phyloP scores from a whole-genome alignment of 2,888 invertebrate genomes.

The Sinelater perroti region DNA sequence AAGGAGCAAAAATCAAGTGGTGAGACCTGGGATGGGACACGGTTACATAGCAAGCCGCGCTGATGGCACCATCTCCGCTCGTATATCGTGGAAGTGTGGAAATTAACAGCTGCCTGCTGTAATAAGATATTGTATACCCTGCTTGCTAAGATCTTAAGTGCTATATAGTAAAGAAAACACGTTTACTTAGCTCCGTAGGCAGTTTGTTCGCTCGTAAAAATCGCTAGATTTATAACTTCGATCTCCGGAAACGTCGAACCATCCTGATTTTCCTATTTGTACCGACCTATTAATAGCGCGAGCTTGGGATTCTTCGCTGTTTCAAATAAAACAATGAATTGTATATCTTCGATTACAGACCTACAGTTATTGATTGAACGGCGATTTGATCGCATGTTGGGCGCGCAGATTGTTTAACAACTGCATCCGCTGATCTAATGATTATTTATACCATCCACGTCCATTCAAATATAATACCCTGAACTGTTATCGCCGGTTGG shows the following conservation, averaged over 20 bases:
- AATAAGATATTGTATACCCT: conserved; percentile 54
- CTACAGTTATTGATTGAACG: conserved; percentile 2
- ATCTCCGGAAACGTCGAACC: conserved; percentile 22
- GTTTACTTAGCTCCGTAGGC: conserved; percentile 50
- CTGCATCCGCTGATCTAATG: background rate
- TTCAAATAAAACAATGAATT: conserved; percentile 4
- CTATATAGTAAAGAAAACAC: conserved; percentile 46
- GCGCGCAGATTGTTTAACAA: too few species aligned
- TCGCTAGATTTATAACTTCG: conserved; percentile 18
- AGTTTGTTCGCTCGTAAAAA: conserved; percentile 39
- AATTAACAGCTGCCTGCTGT: conserved; percentile 54
- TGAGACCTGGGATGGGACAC: conserved; percentile 23
- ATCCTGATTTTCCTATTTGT: conserved; percentile 17
- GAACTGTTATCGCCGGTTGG: too few species aligned
- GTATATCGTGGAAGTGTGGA: conserved; percentile 50
- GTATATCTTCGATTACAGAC: background rate
- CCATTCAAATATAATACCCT: too few species aligned
- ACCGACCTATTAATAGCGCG: conserved; percentile 11
- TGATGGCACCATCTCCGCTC: conserved; percentile 35
- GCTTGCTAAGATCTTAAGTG: conserved; percentile 36
- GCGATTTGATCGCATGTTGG: too few species aligned
- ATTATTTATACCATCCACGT: too few species aligned
- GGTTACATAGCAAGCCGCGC: conserved; percentile 36
- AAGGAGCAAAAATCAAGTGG: conserved; percentile 8
- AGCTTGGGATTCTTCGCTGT: conserved; percentile 5